phyloP scores from a whole-genome alignment of 2,113 vertebrate genomes.

The Oophaga pumilio region DNA sequence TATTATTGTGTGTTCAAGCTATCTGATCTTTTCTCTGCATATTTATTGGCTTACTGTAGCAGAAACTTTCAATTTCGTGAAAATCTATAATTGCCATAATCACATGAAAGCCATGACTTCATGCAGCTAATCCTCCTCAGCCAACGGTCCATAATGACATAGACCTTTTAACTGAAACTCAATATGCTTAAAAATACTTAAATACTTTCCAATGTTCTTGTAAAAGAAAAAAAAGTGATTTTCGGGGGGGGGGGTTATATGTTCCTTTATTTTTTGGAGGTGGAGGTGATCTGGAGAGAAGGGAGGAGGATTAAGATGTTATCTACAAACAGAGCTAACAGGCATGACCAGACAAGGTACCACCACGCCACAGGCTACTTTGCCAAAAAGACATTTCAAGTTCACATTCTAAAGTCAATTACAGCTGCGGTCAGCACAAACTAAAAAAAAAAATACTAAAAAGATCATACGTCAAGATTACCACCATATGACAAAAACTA shows the following conservation, averaged over 20 bases:
- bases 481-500: conserved; percentile 62
- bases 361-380: conserved; percentile 69
- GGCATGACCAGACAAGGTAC: conserved; percentile 68
- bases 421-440: conserved; percentile 58
- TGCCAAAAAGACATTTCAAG: conserved; percentile 72
- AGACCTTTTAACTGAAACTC: conserved; percentile 63
- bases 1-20: conserved; percentile 58
- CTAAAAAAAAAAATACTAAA: conserved; percentile 23
- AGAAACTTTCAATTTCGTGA: conserved; percentile 67
- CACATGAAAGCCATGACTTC: conserved; percentile 72
- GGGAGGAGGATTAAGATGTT: conserved; percentile 49
- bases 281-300: conserved; percentile 16
- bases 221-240: conserved; percentile 56
- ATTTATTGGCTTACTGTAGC: conserved; percentile 62
- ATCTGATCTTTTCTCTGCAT: conserved; percentile 61
- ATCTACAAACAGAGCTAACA: conserved; percentile 62
- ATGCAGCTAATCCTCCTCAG: conserved; percentile 67
- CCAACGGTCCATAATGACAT: conserved; percentile 64
- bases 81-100: conserved; percentile 73
- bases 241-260: conserved; percentile 2
- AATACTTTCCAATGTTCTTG: conserved; percentile 60
- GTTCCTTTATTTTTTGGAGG: conserved; percentile 52
- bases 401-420: conserved; percentile 66
- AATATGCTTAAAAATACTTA: conserved; percentile 64
- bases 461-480: conserved; percentile 57